A percentile compares a stretch with the other conserved stretches of the same genome.
Evolutionary conservation across 2,888 invertebrate genomes (phyloP).

Genomic region (Teleiodes luculella): DNA sequence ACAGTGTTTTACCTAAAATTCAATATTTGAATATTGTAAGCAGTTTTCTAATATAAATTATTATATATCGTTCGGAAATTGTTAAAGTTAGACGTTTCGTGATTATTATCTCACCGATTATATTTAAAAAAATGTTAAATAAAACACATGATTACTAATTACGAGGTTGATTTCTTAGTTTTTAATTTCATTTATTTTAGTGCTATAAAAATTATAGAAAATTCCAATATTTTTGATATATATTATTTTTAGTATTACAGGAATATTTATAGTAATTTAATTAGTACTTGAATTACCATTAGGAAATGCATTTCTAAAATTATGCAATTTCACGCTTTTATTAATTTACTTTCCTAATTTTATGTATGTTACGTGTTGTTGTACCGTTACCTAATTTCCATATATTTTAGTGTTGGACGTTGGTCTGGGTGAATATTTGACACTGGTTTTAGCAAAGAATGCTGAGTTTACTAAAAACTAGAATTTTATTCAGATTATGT

Average conservation of each 20-base stretch:
- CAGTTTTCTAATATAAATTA: conserved; percentile 2
- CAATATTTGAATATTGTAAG: conserved; percentile 10
- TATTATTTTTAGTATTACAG: too few relatives aligned
- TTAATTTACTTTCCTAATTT: neutral
- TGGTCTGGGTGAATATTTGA: neutral
- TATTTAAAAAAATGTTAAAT: too few relatives aligned
- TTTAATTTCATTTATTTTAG: too few relatives aligned
- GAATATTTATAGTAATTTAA: too few relatives aligned
- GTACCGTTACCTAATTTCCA: neutral
- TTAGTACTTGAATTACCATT: neutral
- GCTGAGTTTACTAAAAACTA: neutral
- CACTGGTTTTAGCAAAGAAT: neutral
- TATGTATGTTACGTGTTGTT: neutral
- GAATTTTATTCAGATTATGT: neutral
- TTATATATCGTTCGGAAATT: neutral
- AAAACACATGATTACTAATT: too few relatives aligned
- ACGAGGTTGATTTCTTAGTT: too few relatives aligned
- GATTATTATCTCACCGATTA: neutral
- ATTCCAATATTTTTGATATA: too few relatives aligned
- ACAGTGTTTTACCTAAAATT: conserved; percentile 2
- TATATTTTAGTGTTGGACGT: neutral
- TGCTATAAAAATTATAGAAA: too few relatives aligned
- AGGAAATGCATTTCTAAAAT: neutral
- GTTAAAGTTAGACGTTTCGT: too few relatives aligned
- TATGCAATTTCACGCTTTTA: neutral